Evolutionary conservation across 2,888 invertebrate genomes (phyloP).

Genomic region (Nomada lathburiana): DNA sequence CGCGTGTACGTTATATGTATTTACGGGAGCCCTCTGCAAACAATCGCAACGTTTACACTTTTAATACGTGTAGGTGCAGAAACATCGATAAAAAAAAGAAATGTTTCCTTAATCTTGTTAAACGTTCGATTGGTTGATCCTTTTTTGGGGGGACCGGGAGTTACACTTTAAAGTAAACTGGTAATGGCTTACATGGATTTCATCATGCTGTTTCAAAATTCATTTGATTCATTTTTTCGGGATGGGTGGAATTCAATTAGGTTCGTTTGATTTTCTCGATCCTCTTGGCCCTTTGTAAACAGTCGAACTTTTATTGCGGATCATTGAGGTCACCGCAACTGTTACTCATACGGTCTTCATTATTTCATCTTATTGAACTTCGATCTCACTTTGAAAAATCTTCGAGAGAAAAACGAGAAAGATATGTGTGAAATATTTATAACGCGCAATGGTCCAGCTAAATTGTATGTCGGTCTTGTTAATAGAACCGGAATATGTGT

Average conservation of each 20-base stretch:
- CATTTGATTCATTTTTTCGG: background rate
- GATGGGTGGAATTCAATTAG: no score
- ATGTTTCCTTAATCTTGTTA: no score
- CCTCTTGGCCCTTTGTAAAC: background rate
- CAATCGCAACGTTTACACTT: background rate
- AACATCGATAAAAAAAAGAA: no score
- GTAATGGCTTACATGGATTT: no score
- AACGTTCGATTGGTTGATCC: no score
- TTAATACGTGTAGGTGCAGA: background rate
- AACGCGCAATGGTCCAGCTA: slow-evolving; percentile 7
- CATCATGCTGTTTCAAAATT: no score
- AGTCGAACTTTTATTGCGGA: background rate
- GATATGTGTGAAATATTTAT: background rate
- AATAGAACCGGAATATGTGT: slow-evolving; percentile 53
- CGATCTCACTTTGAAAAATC: no score
- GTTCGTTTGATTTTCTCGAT: background rate
- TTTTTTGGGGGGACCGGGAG: no score
- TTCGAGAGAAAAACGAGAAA: background rate
- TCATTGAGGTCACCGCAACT: background rate
- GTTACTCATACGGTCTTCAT: background rate
- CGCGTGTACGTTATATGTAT: background rate
- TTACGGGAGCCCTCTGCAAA: background rate
- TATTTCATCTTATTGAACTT: background rate
- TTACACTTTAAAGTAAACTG: no score
- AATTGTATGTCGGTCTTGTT: slow-evolving; percentile 20